These are phyloP conservation scores for Mactra quadrangularis DNA, from an alignment of 1,140 invertebrate species.

Conservation along the genomic window DNA sequence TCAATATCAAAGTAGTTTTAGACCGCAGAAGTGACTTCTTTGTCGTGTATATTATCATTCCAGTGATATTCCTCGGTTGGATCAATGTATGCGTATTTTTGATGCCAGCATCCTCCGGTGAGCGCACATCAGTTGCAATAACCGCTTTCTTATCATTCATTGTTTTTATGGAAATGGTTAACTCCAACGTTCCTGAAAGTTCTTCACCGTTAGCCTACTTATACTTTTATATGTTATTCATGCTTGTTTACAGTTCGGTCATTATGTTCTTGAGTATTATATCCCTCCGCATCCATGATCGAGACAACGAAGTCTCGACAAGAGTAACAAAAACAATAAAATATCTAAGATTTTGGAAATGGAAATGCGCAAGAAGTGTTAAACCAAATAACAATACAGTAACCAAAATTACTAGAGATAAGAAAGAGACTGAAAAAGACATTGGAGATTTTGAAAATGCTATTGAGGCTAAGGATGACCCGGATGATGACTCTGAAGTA, in stretches of 20 bases:
- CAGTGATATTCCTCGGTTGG: constrained; percentile 85
- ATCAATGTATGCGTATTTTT: constrained; percentile 86
- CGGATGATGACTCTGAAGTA: too few relatives aligned
- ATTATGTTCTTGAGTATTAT: constrained; percentile 32
- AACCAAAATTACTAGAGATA: too few relatives aligned
- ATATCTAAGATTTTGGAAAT: constrained; percentile 9
- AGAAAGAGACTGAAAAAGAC: too few relatives aligned
- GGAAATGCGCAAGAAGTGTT: constrained; percentile 20
- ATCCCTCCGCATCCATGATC: constrained; percentile 36
- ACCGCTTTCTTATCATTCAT: constrained; percentile 86
- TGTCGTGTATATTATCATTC: constrained; percentile 86
- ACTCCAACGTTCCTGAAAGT: constrained; percentile 86
- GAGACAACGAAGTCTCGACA: background rate
- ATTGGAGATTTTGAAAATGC: too few relatives aligned
- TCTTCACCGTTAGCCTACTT: constrained; percentile 84
- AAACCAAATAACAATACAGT: too few relatives aligned
- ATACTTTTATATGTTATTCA: constrained; percentile 41
- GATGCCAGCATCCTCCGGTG: constrained; percentile 86
- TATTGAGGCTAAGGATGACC: too few relatives aligned
- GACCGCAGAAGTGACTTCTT: constrained; percentile 78
- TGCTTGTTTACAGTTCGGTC: constrained; percentile 22
- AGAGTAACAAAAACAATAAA: background rate
- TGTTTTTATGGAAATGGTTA: constrained; percentile 86
- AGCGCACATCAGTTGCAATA: constrained; percentile 86
- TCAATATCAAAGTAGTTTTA: constrained; percentile 3